Conservation (phyloP, 2,888 invertebrate species). For the Calliopum simillimum region DNA sequence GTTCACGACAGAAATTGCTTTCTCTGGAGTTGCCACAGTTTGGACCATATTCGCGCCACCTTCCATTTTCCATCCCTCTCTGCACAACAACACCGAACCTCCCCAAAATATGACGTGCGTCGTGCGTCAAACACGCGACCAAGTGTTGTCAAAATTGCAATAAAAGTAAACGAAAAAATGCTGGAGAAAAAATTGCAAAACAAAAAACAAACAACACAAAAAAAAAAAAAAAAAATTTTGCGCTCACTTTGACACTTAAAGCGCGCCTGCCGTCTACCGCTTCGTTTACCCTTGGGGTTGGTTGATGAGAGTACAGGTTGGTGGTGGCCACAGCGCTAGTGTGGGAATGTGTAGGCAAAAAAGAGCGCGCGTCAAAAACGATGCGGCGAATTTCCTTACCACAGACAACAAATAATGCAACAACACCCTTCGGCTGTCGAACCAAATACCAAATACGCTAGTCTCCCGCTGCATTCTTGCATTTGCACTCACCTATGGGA, state of each 20-base stretch:
- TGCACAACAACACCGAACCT: neutral
- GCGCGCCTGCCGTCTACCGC: neutral
- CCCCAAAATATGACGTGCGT: neutral
- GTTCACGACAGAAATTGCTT: neutral
- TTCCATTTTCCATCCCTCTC: no score
- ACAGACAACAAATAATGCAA: conserved; percentile 47
- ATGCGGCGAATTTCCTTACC: conserved; percentile 48
- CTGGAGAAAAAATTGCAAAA: neutral
- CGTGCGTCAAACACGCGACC: neutral
- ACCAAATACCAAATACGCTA: neutral
- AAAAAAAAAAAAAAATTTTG: no score
- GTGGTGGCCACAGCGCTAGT: neutral
- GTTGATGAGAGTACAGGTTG: conserved; percentile 10
- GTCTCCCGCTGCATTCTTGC: conserved; percentile 5
- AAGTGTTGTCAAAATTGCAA: neutral
- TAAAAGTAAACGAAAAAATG: neutral
- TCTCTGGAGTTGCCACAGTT: neutral
- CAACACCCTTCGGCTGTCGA: neutral
- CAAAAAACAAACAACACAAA: no score
- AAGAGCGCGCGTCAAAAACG: conserved; percentile 3
- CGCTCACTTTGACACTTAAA: neutral
- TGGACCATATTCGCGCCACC: no score
- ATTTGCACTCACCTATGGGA: conserved; percentile 13
- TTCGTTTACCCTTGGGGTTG: no score
- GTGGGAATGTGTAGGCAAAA: conserved; percentile 12